Percentiles rank a stretch among this genome's conserved stretches.
Conservation (phyloP, 2,797 vertebrate genomes). For the Moxostoma hubbsi region DNA sequence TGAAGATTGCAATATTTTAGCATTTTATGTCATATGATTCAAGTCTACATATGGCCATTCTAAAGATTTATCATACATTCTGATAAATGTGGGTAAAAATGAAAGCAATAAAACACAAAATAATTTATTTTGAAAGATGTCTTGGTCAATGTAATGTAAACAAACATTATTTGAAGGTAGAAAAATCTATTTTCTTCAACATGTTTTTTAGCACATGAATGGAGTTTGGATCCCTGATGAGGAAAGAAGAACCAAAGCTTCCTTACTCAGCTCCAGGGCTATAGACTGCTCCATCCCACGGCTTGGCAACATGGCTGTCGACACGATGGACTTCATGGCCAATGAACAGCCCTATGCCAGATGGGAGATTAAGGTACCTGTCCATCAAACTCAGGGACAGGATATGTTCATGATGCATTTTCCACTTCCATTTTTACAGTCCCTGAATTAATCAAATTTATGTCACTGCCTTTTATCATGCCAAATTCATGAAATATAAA, state of each 20-base stretch:
- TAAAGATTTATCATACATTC: slow-evolving; percentile 13
- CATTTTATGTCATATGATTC: slow-evolving; percentile 26
- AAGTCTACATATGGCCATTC: slow-evolving; percentile 20
- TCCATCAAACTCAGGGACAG: slow-evolving; percentile 5
- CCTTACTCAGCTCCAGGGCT: slow-evolving; percentile 80
- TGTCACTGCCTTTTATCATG: no score
- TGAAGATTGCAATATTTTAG: slow-evolving; percentile 46
- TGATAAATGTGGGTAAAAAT: slow-evolving; percentile 5
- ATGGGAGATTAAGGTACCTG: slow-evolving; percentile 85
- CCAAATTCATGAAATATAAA: no score
- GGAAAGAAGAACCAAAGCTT: slow-evolving; percentile 75
- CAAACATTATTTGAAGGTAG: background rate
- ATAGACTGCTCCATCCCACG: slow-evolving; percentile 80
- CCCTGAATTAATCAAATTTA: no score
- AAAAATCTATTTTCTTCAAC: background rate
- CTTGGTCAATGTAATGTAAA: no score
- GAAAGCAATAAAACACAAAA: no score
- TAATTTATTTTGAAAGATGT: no score
- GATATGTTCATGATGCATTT: slow-evolving; percentile 25
- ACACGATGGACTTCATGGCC: slow-evolving; percentile 74
- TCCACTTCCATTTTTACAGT: background rate
- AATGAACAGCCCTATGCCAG: slow-evolving; percentile 77
- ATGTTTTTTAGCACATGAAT: slow-evolving; percentile 69
- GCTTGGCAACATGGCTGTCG: slow-evolving; percentile 68
- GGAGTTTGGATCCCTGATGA: slow-evolving; percentile 76